Conservation (phyloP, 2,113 vertebrate species). For the Pygoscelis antarcticus region DNA sequence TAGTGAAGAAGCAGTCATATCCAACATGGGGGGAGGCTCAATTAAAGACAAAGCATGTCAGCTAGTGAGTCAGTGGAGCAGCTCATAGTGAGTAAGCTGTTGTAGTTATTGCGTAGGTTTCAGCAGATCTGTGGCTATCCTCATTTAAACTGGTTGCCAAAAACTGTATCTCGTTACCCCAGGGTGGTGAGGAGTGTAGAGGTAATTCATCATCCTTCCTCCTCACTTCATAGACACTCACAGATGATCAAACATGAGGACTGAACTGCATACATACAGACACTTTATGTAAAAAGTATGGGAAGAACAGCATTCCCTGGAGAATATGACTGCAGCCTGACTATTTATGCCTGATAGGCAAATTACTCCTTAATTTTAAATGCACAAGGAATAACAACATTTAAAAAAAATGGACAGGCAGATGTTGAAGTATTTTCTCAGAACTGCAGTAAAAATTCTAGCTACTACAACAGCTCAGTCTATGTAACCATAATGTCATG, state of each 20-base stretch:
- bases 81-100: neutral
- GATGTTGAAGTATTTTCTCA: constrained; percentile 21
- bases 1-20: neutral
- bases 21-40: neutral
- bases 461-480: neutral
- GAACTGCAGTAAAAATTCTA: neutral
- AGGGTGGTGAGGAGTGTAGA: neutral
- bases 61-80: neutral
- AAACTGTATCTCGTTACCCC: neutral
- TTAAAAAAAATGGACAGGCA: neutral
- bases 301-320: neutral
- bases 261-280: neutral
- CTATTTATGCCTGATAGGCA: constrained; percentile 48
- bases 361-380: constrained; percentile 32
- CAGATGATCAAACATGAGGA: neutral
- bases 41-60: neutral
- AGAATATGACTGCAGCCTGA: constrained; percentile 14
- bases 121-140: neutral
- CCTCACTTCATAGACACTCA: neutral
- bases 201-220: neutral
- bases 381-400: neutral
- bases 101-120: neutral
- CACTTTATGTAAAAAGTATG: neutral
- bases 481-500: neutral
- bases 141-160: neutral